phyloP scores from a whole-genome alignment of 2,113 vertebrate species.

The Zootoca vivipara region DNA sequence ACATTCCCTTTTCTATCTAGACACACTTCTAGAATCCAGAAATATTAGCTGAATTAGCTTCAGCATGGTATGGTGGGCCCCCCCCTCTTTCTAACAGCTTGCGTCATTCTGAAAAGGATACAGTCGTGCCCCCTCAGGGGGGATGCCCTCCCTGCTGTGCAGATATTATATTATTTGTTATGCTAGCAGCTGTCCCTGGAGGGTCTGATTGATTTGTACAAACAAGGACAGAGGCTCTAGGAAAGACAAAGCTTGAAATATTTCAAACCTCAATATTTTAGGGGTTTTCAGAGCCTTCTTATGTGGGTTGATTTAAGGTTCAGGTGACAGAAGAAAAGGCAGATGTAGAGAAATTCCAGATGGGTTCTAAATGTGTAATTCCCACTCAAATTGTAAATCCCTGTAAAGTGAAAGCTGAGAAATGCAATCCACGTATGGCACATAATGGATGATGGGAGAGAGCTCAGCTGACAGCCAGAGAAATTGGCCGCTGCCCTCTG shows the following conservation, averaged over 20 bases:
- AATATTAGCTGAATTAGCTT: neutral
- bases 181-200: neutral
- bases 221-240: neutral
- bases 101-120: constrained; percentile 9
- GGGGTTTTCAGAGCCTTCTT: neutral
- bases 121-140: neutral
- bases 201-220: neutral
- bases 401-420: constrained; percentile 12
- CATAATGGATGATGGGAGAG: constrained; percentile 33
- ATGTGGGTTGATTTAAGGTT: constrained; percentile 13
- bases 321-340: neutral
- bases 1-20: neutral
- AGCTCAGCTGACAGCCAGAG: constrained; percentile 38
- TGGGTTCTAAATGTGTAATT: constrained; percentile 47
- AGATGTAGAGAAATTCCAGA: neutral
- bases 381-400: constrained; percentile 38
- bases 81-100: neutral
- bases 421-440: constrained; percentile 42
- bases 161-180: constrained; percentile 10
- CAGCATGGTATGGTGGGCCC: neutral
- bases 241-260: neutral
- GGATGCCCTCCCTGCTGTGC: neutral
- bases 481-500: constrained; percentile 49
- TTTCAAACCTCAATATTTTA: neutral
- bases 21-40: neutral